Evolutionary conservation across 2,113 vertebrate genomes (phyloP).

Genomic region (Cygnus buccinator): DNA sequence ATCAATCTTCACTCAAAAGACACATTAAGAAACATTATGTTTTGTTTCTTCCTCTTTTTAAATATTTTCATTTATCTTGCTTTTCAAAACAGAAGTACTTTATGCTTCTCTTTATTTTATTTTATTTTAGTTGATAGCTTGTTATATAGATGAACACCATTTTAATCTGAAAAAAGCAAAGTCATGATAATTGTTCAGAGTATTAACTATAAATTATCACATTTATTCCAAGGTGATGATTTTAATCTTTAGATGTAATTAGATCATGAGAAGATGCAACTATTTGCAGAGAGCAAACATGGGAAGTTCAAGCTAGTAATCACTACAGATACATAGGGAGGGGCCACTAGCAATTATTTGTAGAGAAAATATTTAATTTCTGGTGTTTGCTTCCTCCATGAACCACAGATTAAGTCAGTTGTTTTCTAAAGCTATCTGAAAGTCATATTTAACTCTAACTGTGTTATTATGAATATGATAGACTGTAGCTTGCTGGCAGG

Average conservation of each 20-base stretch:
- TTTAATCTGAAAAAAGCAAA: neutral
- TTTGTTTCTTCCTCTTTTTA: neutral
- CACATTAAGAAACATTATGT: neutral
- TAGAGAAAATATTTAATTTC: slow-evolving; percentile 9
- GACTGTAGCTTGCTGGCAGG: neutral
- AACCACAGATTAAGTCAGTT: neutral
- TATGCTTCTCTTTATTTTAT: neutral
- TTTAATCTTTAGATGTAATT: neutral
- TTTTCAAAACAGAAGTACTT: neutral
- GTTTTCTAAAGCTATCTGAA: neutral
- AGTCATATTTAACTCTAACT: neutral
- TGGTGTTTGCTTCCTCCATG: neutral
- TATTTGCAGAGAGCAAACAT: neutral
- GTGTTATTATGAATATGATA: neutral
- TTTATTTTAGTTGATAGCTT: neutral
- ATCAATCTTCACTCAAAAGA: neutral
- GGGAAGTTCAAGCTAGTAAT: neutral
- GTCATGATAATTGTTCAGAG: neutral
- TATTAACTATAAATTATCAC: neutral
- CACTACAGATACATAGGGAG: neutral
- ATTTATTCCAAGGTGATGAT: neutral
- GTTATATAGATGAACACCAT: neutral
- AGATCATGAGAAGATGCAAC: neutral
- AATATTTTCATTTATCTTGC: neutral
- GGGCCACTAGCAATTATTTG: neutral